These are phyloP conservation scores for Drosophila tropicalis DNA, from an alignment of 1,140 invertebrate genomes.

Conservation along the genomic window DNA sequence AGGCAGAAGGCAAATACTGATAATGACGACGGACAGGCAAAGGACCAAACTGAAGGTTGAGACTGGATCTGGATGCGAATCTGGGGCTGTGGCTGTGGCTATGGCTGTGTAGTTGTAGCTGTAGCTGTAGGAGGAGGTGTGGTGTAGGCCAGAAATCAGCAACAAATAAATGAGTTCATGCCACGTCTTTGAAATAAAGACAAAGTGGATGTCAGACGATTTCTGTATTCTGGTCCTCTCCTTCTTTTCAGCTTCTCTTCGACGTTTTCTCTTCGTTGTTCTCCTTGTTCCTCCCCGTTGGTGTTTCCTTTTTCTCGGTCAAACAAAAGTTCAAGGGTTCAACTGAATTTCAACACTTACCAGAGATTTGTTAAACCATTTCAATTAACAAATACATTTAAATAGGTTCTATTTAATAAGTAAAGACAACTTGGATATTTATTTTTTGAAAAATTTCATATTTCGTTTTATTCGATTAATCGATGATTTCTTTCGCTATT, in stretches of 20 bases:
- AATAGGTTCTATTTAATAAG: no score
- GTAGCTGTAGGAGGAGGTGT: conserved; percentile 54
- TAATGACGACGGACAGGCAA: conserved; percentile 72
- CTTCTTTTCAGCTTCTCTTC: conserved; percentile 8
- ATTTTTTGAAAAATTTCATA: conserved; percentile 14
- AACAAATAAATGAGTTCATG: conserved; percentile 81
- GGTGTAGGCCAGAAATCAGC: conserved; percentile 76
- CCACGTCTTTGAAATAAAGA: conserved; percentile 78
- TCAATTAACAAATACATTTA: no score
- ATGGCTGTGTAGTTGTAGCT: neutral
- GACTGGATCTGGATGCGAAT: conserved; percentile 5
- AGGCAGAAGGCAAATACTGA: conserved; percentile 58
- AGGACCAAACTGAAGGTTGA: conserved; percentile 25
- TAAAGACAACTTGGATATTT: conserved; percentile 40
- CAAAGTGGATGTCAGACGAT: conserved; percentile 62
- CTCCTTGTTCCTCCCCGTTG: neutral
- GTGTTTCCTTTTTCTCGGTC: neutral
- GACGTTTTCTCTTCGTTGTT: conserved; percentile 11
- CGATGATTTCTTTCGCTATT: conserved; percentile 70
- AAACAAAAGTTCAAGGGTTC: conserved; percentile 52
- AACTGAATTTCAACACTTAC: conserved; percentile 53
- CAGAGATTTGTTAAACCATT: conserved; percentile 10
- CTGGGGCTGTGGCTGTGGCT: neutral
- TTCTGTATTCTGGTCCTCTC: conserved; percentile 31
- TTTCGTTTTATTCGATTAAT: conserved; percentile 32